Evolutionary conservation across 2,113 vertebrate species (phyloP), one percentile per base, ranked within the genome.

Genomic region (Pelecanus crispus): DNA sequence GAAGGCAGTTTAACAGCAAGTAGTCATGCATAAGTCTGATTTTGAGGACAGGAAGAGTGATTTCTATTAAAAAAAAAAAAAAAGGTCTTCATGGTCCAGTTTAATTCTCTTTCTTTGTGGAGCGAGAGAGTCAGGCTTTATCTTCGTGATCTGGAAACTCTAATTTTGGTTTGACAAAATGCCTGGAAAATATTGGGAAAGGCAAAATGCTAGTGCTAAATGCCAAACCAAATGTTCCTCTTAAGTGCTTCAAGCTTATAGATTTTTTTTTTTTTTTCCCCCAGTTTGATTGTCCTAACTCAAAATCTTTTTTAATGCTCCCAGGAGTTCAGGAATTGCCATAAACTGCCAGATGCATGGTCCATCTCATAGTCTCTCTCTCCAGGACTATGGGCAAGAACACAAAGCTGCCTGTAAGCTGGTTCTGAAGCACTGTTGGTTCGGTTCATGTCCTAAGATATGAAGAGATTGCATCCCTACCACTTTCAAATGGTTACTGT

Each of bases 131-230:
- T 92, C 66, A 73, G 71, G 59, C 49, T 94, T 82, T 75, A 88
- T 81, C 70, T 88, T 96, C 36, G 26, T 82, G 34, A 59, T 84
- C 86, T 92, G 47, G 80, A 95, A 96, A 84, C 80, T 95, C 59
- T 93, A 88, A 74, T 94, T 96, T 91, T 91, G 72, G 36, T 88
- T 85, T 86, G 70, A 90, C 17, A 49, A 92, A 95, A 90, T 89
- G 63, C 29, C 73, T 56, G 38, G 38, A 71, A 79, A 52, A 88
- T 70, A 53, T 4, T 32, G 17, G 17, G 21, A 61, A 67, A 56
- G 5, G 6, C 34, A 75, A 42, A 82, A 59, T 16, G 71, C 11
- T 38, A 10, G 8, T 94, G 24, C 28, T 63, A 50, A 86, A 52
- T 29, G 32, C 18, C 49, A 94, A 80, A 11, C 6, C 25, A 65